Percentiles rank a stretch among this genome's conserved stretches.
phyloP scores from a whole-genome alignment of 2,888 invertebrate species.

The Ligdia adustata region DNA sequence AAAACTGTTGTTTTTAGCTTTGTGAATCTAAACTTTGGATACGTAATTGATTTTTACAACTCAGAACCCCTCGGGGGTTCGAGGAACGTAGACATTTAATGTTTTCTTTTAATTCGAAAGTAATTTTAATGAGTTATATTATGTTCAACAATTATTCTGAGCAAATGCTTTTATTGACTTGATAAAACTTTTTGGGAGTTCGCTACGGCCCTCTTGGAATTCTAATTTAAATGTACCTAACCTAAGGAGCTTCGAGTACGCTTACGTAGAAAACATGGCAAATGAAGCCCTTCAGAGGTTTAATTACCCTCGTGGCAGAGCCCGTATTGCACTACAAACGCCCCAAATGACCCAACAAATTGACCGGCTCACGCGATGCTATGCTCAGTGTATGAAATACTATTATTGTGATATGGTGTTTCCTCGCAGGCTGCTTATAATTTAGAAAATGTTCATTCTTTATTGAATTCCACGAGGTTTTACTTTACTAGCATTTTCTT shows the following conservation, averaged over 20 bases:
- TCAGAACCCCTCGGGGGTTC: conserved; percentile 7
- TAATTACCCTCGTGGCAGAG: conserved; percentile 69
- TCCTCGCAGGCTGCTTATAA: conserved; percentile 6
- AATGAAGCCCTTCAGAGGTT: conserved; percentile 73
- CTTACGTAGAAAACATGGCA: conserved; percentile 39
- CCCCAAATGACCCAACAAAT: conserved; percentile 78
- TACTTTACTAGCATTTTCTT: too few species aligned
- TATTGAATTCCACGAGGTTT: conserved; percentile 7
- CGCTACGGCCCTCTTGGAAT: neutral
- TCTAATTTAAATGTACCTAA: conserved; percentile 14
- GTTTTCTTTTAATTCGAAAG: conserved; percentile 10
- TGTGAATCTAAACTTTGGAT: conserved; percentile 21
- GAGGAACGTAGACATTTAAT: conserved; percentile 11
- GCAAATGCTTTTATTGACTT: conserved; percentile 5
- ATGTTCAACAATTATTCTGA: neutral
- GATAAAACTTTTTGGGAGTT: conserved; percentile 4
- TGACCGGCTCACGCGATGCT: conserved; percentile 76
- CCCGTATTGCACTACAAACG: conserved; percentile 67
- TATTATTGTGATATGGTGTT: conserved; percentile 9
- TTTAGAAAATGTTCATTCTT: conserved; percentile 11
- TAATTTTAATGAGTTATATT: conserved; percentile 3
- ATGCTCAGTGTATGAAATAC: conserved; percentile 43
- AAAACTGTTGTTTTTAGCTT: conserved; percentile 31
- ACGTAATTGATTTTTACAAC: conserved; percentile 10
- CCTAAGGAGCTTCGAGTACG: conserved; percentile 6